Evolutionary conservation across 2,888 invertebrate species (phyloP).

Genomic region (Patella caerulea): DNA sequence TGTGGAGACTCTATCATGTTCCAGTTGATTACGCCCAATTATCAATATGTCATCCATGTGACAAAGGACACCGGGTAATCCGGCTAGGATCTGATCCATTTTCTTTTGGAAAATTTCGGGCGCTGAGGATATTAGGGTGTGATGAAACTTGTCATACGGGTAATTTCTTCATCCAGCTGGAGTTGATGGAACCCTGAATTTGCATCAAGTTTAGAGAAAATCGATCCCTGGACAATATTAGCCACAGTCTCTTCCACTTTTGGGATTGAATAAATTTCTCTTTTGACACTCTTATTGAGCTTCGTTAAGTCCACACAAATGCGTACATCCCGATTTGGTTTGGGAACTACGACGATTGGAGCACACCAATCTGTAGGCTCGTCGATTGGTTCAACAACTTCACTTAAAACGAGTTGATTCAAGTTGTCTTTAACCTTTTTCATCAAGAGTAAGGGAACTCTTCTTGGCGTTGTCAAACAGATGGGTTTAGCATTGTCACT

Average conservation of each 20-base stretch:
- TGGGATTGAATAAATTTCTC: slow-evolving; percentile 26
- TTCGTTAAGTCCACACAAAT: neutral
- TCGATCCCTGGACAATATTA: slow-evolving; percentile 18
- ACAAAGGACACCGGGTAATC: slow-evolving; percentile 32
- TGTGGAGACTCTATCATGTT: slow-evolving; percentile 23
- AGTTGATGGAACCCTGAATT: slow-evolving; percentile 29
- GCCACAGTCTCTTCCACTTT: slow-evolving; percentile 25
- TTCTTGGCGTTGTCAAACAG: neutral
- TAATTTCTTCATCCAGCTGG: slow-evolving; percentile 18
- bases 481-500: neutral
- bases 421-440: neutral
- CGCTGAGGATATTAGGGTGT: slow-evolving; percentile 60
- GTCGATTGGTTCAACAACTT: neutral
- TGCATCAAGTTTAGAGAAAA: slow-evolving; percentile 29
- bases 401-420: neutral
- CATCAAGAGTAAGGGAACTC: neutral
- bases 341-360: neutral
- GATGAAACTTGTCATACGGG: slow-evolving; percentile 38
- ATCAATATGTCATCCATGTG: slow-evolving; percentile 40
- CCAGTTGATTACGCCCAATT: slow-evolving; percentile 12
- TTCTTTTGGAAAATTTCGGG: slow-evolving; percentile 71
- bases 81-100: slow-evolving; percentile 48
- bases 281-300: slow-evolving; percentile 24
- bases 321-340: neutral
- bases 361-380: neutral